A percentile compares a stretch with the other conserved stretches of the same genome.
Evolutionary conservation across 2,797 vertebrate genomes (phyloP).

Genomic region (Tenualosa ilisha): DNA sequence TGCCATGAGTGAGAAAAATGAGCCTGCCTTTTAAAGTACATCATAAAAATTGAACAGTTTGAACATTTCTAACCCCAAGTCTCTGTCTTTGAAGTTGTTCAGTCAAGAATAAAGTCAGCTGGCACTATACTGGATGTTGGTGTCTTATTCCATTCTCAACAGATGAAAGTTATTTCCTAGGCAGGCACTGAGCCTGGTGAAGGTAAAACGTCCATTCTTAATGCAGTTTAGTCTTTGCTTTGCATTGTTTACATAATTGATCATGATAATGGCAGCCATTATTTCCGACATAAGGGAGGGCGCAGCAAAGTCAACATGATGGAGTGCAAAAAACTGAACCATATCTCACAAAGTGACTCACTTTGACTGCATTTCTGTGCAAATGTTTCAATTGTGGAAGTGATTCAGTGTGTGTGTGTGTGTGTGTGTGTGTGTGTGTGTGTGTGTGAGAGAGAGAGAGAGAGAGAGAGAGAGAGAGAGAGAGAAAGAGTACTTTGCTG

Average conservation of each 20-base stretch:
- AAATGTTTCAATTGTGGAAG: not conserved
- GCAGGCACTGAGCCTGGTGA: not conserved
- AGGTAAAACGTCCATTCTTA: not conserved
- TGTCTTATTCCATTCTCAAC: not conserved
- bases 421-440: not conserved
- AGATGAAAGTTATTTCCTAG: not conserved
- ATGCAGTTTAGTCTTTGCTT: not conserved
- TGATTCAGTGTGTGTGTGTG: constrained; percentile 14
- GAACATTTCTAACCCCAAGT: not conserved
- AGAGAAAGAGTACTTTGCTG: constrained; percentile 2
- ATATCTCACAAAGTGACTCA: not conserved
- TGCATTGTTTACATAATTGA: not conserved
- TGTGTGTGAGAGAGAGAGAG: not conserved
- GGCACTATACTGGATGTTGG: not conserved
- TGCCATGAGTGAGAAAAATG: not conserved
- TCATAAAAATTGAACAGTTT: not conserved
- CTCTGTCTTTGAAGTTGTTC: not conserved
- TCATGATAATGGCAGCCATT: not conserved
- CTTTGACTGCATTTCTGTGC: not conserved
- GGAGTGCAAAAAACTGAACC: not conserved
- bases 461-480: not conserved
- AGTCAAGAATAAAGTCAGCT: not conserved
- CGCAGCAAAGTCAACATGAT: not conserved
- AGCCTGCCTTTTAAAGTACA: not conserved
- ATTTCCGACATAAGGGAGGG: not conserved